phyloP scores from a whole-genome alignment of 1,140 invertebrate genomes.

The Hestina assimilis region DNA sequence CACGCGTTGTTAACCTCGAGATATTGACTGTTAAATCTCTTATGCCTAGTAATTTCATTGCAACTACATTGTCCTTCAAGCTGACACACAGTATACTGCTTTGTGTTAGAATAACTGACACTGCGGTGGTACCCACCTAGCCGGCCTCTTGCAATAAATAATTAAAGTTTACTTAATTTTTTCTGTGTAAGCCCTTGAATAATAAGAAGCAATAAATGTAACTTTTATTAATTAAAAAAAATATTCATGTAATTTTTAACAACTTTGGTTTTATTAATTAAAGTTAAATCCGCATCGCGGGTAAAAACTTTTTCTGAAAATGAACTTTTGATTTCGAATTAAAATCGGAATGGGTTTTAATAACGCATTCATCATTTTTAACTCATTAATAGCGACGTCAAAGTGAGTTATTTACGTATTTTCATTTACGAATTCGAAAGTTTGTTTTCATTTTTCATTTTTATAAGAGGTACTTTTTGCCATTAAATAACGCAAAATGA shows the following conservation, averaged over 20 bases:
- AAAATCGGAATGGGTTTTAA: neutral
- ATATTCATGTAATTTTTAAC: neutral
- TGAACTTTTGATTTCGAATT: neutral
- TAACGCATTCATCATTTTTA: constrained; percentile 3
- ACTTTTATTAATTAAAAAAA: neutral
- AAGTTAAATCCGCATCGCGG: constrained; percentile 4
- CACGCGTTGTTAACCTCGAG: too few species aligned
- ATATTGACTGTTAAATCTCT: too few species aligned
- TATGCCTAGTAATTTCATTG: too few species aligned
- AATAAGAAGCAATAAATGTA: neutral
- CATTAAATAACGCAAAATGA: too few species aligned
- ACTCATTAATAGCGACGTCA: constrained; percentile 4
- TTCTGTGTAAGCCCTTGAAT: neutral
- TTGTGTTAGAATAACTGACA: too few species aligned
- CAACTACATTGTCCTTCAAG: too few species aligned
- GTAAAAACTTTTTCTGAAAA: neutral
- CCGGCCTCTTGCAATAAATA: too few species aligned
- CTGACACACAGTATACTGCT: too few species aligned
- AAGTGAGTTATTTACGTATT: neutral
- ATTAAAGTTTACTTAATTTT: too few species aligned
- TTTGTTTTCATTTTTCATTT: neutral
- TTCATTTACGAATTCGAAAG: neutral
- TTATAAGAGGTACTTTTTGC: too few species aligned
- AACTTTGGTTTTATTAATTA: constrained; percentile 7
- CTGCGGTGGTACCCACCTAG: too few species aligned